phyloP scores from a whole-genome alignment of 2,797 vertebrate species.

The Sebastolobus altivelis region DNA sequence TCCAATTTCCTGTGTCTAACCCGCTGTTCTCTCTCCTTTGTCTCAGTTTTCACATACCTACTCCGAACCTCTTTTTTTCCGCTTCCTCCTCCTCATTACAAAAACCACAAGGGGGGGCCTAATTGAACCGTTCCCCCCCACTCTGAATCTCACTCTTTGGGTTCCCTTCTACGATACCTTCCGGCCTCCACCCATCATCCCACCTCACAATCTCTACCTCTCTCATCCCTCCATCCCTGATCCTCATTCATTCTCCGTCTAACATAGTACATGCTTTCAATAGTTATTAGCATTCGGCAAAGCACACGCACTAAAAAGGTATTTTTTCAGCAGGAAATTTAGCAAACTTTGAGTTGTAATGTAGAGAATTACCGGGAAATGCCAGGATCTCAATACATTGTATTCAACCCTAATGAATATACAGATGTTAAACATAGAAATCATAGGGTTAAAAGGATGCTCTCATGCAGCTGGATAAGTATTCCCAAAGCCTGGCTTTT shows the following conservation, averaged over 20 bases:
- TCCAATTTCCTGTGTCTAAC: not conserved
- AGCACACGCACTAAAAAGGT: not conserved
- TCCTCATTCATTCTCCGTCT: not conserved
- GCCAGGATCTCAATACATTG: not conserved
- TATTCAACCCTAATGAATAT: not conserved
- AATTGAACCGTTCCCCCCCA: not conserved
- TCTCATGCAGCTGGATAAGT: slow-evolving; percentile 58
- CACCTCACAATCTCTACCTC: not conserved
- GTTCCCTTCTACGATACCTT: not conserved
- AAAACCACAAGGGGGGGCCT: not conserved
- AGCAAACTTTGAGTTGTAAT: not conserved
- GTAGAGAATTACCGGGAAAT: not conserved
- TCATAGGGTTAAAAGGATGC: not conserved
- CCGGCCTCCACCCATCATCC: not conserved
- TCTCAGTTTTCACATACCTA: not conserved
- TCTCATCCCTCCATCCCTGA: not conserved
- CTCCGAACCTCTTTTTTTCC: not conserved
- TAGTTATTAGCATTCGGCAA: not conserved
- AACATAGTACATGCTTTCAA: not conserved
- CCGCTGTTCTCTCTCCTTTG: not conserved
- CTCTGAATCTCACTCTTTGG: not conserved
- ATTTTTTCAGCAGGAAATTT: not conserved
- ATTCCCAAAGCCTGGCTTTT: slow-evolving; percentile 32
- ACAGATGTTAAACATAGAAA: slow-evolving; percentile 9
- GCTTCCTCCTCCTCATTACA: not conserved